Percentiles rank a stretch among this genome's conserved stretches.
Conservation (phyloP, 2,113 vertebrate species). For the Anseranas semipalmata region DNA sequence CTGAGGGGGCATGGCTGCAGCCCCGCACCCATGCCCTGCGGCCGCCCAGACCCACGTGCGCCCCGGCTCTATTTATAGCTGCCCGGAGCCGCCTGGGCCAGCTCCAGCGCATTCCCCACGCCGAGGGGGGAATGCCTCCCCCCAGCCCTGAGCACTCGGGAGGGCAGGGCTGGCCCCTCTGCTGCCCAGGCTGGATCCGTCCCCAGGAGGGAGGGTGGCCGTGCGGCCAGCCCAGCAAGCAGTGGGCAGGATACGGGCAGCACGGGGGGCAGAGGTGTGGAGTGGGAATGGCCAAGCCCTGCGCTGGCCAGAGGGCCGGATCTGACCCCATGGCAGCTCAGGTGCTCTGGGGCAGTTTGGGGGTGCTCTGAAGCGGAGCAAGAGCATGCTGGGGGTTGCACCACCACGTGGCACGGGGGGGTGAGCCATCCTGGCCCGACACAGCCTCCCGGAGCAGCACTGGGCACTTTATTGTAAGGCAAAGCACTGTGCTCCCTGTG, state of each 20-base stretch:
- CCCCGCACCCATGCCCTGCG: not conserved
- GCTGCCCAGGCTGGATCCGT: not conserved
- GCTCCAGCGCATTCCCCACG: not conserved
- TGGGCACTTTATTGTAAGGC: not conserved
- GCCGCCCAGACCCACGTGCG: not conserved
- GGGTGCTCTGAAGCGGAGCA: not conserved
- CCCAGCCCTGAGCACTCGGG: not conserved
- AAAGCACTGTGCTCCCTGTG: not conserved
- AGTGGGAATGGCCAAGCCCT: not conserved
- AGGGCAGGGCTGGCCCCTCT: not conserved
- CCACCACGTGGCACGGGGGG: not conserved
- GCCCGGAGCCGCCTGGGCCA: not conserved
- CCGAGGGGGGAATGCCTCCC: not conserved
- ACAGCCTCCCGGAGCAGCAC: not conserved
- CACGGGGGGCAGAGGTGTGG: not conserved
- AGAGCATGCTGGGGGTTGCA: not conserved
- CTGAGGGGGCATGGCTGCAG: not conserved
- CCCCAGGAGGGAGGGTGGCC: not conserved
- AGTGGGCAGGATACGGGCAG: too few relatives aligned
- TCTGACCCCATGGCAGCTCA: not conserved
- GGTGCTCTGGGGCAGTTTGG: not conserved
- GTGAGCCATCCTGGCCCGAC: not conserved
- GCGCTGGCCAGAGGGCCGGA: not conserved
- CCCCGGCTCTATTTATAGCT: not conserved
- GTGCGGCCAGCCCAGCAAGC: not conserved